Evolutionary conservation across 2,797 vertebrate genomes (phyloP).

Genomic region (Zalophus californianus): DNA sequence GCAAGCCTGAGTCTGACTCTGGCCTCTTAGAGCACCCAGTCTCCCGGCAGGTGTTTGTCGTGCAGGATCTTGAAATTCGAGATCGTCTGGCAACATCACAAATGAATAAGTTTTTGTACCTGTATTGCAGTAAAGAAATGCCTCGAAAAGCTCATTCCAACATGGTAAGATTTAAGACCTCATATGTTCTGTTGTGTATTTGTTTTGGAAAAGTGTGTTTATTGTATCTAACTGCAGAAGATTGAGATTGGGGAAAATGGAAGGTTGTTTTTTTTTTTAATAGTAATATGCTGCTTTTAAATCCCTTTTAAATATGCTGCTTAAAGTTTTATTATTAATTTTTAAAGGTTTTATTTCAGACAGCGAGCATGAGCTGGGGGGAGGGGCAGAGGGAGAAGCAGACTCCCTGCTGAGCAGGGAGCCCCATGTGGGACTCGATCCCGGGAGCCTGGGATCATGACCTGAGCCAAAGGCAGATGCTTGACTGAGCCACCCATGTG

Average conservation of each 20-base stretch:
- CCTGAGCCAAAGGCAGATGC: not conserved
- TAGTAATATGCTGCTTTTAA: slow-evolving; percentile 6
- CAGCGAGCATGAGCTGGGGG: too few species aligned
- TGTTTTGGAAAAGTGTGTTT: not conserved
- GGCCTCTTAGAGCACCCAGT: slow-evolving; percentile 92
- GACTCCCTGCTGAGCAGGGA: too few species aligned
- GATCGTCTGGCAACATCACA: slow-evolving; percentile 97
- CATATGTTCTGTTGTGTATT: not conserved
- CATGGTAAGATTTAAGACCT: slow-evolving; percentile 91
- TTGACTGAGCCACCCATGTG: too few species aligned
- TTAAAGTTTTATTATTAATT: slow-evolving; percentile 16
- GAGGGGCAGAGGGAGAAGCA: too few species aligned
- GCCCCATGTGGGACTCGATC: too few species aligned
- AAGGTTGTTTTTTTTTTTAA: not conserved
- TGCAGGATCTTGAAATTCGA: slow-evolving; percentile 98
- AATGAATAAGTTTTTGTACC: slow-evolving; percentile 99
- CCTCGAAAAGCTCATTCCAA: slow-evolving; percentile 98
- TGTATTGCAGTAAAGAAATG: slow-evolving; percentile 99
- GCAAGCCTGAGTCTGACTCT: slow-evolving; percentile 81
- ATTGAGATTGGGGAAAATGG: slow-evolving; percentile 1
- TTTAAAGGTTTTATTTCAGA: too few species aligned
- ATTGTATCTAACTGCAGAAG: not conserved
- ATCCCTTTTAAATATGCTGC: slow-evolving; percentile 14
- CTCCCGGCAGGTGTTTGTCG: slow-evolving; percentile 96
- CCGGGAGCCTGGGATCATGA: too few species aligned